Conservation (phyloP, 2,888 invertebrate genomes). For the Chesias legatella region DNA sequence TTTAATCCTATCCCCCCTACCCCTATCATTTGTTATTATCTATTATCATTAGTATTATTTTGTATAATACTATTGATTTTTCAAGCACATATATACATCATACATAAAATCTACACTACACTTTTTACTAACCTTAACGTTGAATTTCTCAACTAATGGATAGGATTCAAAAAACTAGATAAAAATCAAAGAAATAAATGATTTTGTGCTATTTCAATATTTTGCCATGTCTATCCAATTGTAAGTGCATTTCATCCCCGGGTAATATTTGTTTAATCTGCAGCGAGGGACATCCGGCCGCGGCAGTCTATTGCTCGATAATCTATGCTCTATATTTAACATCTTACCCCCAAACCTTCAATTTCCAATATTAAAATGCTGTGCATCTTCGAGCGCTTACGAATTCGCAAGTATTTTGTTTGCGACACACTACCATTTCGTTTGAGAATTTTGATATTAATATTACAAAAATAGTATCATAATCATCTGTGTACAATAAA, state of each 20-base stretch:
- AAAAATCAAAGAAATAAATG: too few relatives aligned
- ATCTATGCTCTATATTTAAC: conserved; percentile 68
- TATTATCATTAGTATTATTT: too few relatives aligned
- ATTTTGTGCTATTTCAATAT: background rate
- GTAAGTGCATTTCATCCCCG: conserved; percentile 39
- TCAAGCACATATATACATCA: too few relatives aligned
- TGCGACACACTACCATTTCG: background rate
- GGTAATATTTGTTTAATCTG: conserved; percentile 79
- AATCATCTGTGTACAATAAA: too few relatives aligned
- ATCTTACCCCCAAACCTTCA: conserved; percentile 32
- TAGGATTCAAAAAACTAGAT: too few relatives aligned
- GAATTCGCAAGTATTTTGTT: conserved; percentile 13
- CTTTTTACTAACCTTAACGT: too few relatives aligned
- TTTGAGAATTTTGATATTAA: conserved; percentile 9
- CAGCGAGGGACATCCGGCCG: conserved; percentile 55
- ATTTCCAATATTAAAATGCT: conserved; percentile 27
- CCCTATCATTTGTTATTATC: too few relatives aligned
- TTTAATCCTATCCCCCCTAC: too few relatives aligned
- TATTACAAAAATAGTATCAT: too few relatives aligned
- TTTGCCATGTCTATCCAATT: conserved; percentile 36
- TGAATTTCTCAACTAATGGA: too few relatives aligned
- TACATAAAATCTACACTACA: too few relatives aligned
- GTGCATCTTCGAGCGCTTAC: conserved; percentile 8
- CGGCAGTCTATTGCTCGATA: conserved; percentile 65
- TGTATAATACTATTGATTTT: too few relatives aligned